A percentile compares a stretch with the other conserved stretches of the same genome.
Evolutionary conservation across 2,888 invertebrate genomes (phyloP).

Genomic region (Thelaira solivaga): DNA sequence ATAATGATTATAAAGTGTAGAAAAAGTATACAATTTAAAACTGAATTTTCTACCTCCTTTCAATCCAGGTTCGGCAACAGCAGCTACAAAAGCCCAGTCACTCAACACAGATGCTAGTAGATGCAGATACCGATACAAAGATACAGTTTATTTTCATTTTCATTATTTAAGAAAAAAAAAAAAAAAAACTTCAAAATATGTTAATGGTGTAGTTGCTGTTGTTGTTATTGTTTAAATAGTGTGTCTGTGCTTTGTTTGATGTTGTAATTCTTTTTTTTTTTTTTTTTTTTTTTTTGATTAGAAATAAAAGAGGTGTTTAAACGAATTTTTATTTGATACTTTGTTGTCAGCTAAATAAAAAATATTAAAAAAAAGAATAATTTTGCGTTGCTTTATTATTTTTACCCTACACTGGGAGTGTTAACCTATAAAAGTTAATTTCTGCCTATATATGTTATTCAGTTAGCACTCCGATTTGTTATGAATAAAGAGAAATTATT

Average conservation of each 20-base stretch:
- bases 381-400: not conserved
- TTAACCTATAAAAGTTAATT: not conserved
- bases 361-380: not conserved
- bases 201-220: slow-evolving; percentile 15
- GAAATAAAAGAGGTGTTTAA: slow-evolving; percentile 29
- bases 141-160: slow-evolving; percentile 39
- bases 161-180: slow-evolving; percentile 10
- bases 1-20: slow-evolving; percentile 29
- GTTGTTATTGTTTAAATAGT: not conserved
- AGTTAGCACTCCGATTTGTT: too few species aligned
- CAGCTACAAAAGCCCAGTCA: slow-evolving; percentile 22
- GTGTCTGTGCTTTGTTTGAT: not conserved
- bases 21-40: slow-evolving; percentile 26
- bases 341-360: slow-evolving; percentile 37
- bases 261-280: slow-evolving; percentile 3
- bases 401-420: not conserved
- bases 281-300: slow-evolving; percentile 4
- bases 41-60: slow-evolving; percentile 14
- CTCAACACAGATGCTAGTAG: slow-evolving; percentile 1
- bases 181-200: not conserved
- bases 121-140: slow-evolving; percentile 17
- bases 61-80: not conserved
- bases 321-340: slow-evolving; percentile 24
- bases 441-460: too few species aligned
- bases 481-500: too few species aligned